Conservation (phyloP, 2,888 invertebrate species). For the Nomada fabriciana region DNA sequence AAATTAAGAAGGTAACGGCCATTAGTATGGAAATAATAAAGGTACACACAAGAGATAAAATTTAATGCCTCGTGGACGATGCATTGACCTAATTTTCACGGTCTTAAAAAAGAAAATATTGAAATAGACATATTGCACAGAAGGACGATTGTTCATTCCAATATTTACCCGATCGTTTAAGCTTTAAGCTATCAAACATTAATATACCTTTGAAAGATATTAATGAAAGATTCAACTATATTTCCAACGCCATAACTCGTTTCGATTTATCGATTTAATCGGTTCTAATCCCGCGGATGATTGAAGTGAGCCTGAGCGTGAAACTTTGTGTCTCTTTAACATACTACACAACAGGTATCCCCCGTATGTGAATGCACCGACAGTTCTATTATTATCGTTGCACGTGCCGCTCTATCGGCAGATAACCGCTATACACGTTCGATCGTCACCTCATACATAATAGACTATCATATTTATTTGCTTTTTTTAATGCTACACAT, state of each 20-base stretch:
- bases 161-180: not conserved
- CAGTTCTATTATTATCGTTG: slow-evolving; percentile 76
- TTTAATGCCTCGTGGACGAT: slow-evolving; percentile 10
- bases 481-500: slow-evolving; percentile 41
- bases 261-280: slow-evolving; percentile 58
- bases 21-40: not conserved
- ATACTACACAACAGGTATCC: slow-evolving; percentile 67
- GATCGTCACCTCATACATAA: slow-evolving; percentile 47
- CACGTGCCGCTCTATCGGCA: slow-evolving; percentile 74
- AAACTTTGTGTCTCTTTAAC: slow-evolving; percentile 63
- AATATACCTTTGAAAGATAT: slow-evolving; percentile 8
- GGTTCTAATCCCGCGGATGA: slow-evolving; percentile 56
- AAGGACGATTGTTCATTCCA: not conserved
- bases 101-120: not conserved
- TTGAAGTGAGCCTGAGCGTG: slow-evolving; percentile 58
- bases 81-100: slow-evolving; percentile 19
- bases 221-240: slow-evolving; percentile 24
- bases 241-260: slow-evolving; percentile 16
- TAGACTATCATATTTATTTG: slow-evolving; percentile 48
- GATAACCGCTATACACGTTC: slow-evolving; percentile 68
- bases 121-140: not conserved
- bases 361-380: slow-evolving; percentile 75
- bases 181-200: not conserved
- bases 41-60: slow-evolving; percentile 7
- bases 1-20: slow-evolving; percentile 16